Base-by-base conservation (phyloP, 2,888 invertebrate genomes). In the Brachypterus glaber region DNA sequence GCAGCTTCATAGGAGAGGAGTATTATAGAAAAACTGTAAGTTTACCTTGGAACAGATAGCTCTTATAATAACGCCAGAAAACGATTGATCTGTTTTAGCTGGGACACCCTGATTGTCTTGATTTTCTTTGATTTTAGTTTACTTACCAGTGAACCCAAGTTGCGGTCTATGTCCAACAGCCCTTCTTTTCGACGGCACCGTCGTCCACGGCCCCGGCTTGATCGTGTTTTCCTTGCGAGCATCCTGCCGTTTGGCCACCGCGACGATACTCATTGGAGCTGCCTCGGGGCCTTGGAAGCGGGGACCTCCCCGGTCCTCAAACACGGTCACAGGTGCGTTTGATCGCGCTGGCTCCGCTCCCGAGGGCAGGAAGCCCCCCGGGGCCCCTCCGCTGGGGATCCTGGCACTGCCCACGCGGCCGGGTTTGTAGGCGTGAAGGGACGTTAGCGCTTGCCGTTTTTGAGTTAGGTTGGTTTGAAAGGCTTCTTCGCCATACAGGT, bases 401-500 rank as follows among this genome's bases (percentile, higher is more conserved):
- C 56, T 43, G 5, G 76, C 59, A 49, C 68, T 73, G 4, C 70
- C 69, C 2, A 76, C 74, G 41, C 63, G 63, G 31, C 72, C 71
- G 17, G 79, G 62, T 43, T 77, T 79, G 46, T 79, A 78, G 0
- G 82, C 76, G 49, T 74, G 77, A 30, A 90, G 63, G 2, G 81
- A 81, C 36, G 83, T 84, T 39, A 91, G 68, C 5, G 85, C 87
- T 57, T 78, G 73, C 39, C 91, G 72, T 35, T 85, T 81, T 53
- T 83, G 82, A 14, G 74, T 70, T 32, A 84, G 61, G 11, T 59
- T 60, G 27, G 11, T 9, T 26, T 44, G 48, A 42, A 57, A 55
- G 33, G 69, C 67, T 21, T 72, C 67, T 7, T 57, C 75, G 50
- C 81, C 80, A 55, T 74, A 77, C 34, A 80, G 15, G 15, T 31